These are phyloP conservation scores for Pseudochromis fuscus DNA, from an alignment of 2,797 vertebrate species.

Conservation along the genomic window DNA sequence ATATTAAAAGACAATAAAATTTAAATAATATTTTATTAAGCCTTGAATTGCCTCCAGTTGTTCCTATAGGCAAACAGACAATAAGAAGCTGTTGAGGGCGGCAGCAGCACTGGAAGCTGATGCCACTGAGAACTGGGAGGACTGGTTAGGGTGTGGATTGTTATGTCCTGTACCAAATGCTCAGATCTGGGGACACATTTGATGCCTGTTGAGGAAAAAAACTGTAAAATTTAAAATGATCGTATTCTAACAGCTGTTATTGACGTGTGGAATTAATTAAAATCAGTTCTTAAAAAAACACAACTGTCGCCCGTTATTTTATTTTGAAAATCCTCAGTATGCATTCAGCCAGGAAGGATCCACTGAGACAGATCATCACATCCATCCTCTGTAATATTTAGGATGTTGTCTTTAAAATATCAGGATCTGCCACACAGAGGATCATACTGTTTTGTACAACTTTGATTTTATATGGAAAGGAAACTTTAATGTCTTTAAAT, in stretches of 20 bases:
- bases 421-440: too few relatives aligned
- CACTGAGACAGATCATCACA: not conserved
- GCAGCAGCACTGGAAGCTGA: constrained; percentile 67
- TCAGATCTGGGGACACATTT: constrained; percentile 75
- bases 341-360: not conserved
- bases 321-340: constrained; percentile 39
- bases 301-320: constrained; percentile 65
- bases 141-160: constrained; percentile 62
- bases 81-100: constrained; percentile 61
- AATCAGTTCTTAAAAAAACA: constrained; percentile 85
- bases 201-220: constrained; percentile 82
- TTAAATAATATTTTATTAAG: constrained; percentile 90
- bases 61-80: constrained; percentile 74
- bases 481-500: too few relatives aligned
- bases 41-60: constrained; percentile 86
- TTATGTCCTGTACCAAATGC: constrained; percentile 78
- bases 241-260: constrained; percentile 87
- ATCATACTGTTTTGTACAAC: too few relatives aligned
- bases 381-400: not conserved
- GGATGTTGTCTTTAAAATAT: not conserved
- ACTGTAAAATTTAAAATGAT: constrained; percentile 84
- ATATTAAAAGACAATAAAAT: constrained; percentile 90
- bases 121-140: constrained; percentile 64
- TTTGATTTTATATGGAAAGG: too few relatives aligned
- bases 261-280: constrained; percentile 90